Percentiles rank a stretch among this genome's conserved stretches.
These are phyloP conservation scores for Diadema setosum DNA, from an alignment of 35 echinoderm and acorn worm species.

Conservation along the genomic window DNA sequence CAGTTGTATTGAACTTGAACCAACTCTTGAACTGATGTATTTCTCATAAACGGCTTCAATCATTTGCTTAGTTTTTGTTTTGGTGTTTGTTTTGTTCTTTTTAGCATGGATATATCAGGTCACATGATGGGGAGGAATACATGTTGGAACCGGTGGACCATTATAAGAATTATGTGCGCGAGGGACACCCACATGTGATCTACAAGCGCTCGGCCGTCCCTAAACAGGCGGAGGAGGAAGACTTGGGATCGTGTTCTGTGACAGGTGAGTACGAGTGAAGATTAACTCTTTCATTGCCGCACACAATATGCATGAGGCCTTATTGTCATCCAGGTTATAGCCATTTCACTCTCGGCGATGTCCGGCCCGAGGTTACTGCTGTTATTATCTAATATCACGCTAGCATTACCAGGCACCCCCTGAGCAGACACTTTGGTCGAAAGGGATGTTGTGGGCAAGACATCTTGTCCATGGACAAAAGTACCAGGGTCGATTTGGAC, in stretches of 20 bases:
- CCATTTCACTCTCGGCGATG: too few relatives aligned
- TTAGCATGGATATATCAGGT: conserved; percentile 69
- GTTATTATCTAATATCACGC: too few relatives aligned
- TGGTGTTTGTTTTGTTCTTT: not conserved
- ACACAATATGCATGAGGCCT: too few relatives aligned
- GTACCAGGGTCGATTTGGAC: too few relatives aligned
- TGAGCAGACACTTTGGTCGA: too few relatives aligned
- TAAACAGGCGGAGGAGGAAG: not conserved
- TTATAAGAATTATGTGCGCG: conserved; percentile 18
- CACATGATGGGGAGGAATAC: conserved; percentile 42
- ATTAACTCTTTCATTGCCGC: not conserved
- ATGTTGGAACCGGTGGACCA: conserved; percentile 70
- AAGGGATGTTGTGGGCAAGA: too few relatives aligned
- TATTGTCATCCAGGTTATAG: too few relatives aligned
- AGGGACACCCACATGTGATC: conserved; percentile 73
- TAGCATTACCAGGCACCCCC: too few relatives aligned
- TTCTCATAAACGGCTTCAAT: not conserved
- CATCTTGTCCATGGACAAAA: too few relatives aligned
- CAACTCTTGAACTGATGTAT: not conserved
- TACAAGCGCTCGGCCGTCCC: conserved; percentile 37
- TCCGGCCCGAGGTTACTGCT: too few relatives aligned
- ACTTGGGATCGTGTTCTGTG: conserved; percentile 38
- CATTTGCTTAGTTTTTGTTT: not conserved
- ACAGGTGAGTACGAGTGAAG: conserved; percentile 11
- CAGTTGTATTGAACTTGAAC: too few relatives aligned